Base-by-base conservation (phyloP, 2,888 invertebrate species). In the Prosopocoilus inquinatus region DNA sequence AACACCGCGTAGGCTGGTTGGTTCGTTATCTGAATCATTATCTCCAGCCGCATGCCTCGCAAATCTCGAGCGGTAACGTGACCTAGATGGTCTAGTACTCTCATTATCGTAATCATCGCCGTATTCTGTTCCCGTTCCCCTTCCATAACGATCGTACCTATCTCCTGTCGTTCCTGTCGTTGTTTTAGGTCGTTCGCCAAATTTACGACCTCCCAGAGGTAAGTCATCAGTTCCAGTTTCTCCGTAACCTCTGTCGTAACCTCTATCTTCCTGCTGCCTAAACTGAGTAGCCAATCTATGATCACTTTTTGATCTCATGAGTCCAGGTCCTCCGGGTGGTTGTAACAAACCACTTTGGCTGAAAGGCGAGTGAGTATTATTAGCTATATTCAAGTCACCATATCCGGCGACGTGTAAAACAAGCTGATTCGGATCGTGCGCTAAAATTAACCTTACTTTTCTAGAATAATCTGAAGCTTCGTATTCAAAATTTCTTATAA, bases 301-400 rank as follows among this genome's bases (percentile, higher is more conserved):
- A 73, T 96, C 95, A 74, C 94, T 94, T 77, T 96, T 95, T 59
- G 94, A 94, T 62, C 95, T 82, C 84, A 94, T 94, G 12, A 96
- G 79, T 1, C 94, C 94, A 43, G 89, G 90, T 4, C 82, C 81
- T 38, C 79, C 78, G 9, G 84, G 82, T 47, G 81, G 80, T 59
- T 79, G 75, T 48, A 87, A 75, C 58, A 85, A 78, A 57, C 78
- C 76, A 13, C 78, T 80, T 54, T 70, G 70, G 8, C 71, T 70
- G 48, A 66, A 64, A 3, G 63, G 62, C 47, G 61, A 59, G 47
- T 68, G 70, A 2, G 70, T 67, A 65, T 86, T 83, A 58, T 84
- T 84, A 50, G 86, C 79, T 11, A 94, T 91, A 70, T 91, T 93
- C 41, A 96, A 80, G 74, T 96, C 96, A 45, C 96, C 96, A 69